Evolutionary conservation across 2,888 invertebrate genomes (phyloP).

Genomic region (Antitype chi): DNA sequence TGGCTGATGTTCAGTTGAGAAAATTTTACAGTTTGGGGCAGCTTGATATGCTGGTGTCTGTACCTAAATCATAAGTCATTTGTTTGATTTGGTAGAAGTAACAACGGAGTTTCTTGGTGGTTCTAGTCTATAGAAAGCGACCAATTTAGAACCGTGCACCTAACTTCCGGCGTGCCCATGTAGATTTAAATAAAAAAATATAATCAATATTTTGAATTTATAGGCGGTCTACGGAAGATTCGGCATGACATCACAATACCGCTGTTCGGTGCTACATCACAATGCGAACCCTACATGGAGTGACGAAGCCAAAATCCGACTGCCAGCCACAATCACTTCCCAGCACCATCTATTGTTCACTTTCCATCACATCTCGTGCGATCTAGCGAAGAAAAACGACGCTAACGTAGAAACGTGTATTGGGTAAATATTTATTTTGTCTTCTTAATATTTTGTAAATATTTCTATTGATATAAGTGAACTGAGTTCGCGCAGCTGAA

Average conservation of each 20-base stretch:
- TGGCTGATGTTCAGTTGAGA: too few relatives aligned
- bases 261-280: constrained; percentile 97
- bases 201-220: constrained; percentile 2
- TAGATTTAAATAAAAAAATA: neutral
- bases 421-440: constrained; percentile 89
- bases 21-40: too few relatives aligned
- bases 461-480: neutral
- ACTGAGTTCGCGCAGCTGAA: too few relatives aligned
- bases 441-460: neutral
- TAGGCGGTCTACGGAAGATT: constrained; percentile 86
- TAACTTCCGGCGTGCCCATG: neutral
- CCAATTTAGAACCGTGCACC: too few relatives aligned
- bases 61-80: too few relatives aligned
- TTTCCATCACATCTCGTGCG: constrained; percentile 98
- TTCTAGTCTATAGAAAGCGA: neutral
- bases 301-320: constrained; percentile 97
- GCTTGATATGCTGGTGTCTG: too few relatives aligned
- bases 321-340: constrained; percentile 96
- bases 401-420: constrained; percentile 95
- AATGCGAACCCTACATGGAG: constrained; percentile 97
- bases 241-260: constrained; percentile 92
- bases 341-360: constrained; percentile 98
- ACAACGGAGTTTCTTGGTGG: neutral
- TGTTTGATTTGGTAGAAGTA: neutral
- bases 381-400: constrained; percentile 95